Evolutionary conservation across 1,140 invertebrate genomes (phyloP).

Genomic region (Solenopsis invicta): DNA sequence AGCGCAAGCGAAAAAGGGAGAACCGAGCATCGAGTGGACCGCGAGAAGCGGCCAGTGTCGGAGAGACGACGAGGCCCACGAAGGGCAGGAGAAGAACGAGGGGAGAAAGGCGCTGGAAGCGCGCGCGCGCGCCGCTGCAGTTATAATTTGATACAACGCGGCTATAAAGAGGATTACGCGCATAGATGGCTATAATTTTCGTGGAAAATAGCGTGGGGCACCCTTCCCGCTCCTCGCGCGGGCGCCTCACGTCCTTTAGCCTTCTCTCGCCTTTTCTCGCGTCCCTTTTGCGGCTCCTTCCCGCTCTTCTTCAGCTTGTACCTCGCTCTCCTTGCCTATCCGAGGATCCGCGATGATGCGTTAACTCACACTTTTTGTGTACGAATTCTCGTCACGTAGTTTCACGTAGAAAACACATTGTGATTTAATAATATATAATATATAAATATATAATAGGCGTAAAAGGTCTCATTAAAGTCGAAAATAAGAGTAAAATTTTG

Average conservation of each 20-base stretch:
- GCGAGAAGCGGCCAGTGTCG: not conserved
- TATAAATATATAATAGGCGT: not conserved
- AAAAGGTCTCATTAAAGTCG: too few species aligned
- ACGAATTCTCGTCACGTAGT: not conserved
- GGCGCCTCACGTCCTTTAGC: conserved; percentile 50
- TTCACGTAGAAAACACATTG: not conserved
- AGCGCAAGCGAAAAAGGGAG: conserved; percentile 50
- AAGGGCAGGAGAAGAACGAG: not conserved
- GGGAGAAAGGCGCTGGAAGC: conserved; percentile 33
- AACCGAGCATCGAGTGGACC: conserved; percentile 50
- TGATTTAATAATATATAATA: not conserved
- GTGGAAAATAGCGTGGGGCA: conserved; percentile 69
- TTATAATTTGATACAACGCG: conserved; percentile 79
- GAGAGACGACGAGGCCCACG: conserved; percentile 8
- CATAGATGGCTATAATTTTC: conserved; percentile 78
- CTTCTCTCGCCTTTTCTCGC: conserved; percentile 4
- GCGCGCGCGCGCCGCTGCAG: conserved; percentile 67
- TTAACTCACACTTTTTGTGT: conserved; percentile 39
- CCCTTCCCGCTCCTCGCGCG: conserved; percentile 52
- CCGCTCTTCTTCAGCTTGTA: not conserved
- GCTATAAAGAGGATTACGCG: conserved; percentile 77
- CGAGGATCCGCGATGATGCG: conserved; percentile 9
- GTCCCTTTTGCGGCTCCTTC: conserved; percentile 15
- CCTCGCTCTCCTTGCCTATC: not conserved
- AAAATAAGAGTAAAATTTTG: too few species aligned